Base-by-base conservation (phyloP, 2,888 invertebrate species). In the Caenorhabditis drosophilae region DNA sequence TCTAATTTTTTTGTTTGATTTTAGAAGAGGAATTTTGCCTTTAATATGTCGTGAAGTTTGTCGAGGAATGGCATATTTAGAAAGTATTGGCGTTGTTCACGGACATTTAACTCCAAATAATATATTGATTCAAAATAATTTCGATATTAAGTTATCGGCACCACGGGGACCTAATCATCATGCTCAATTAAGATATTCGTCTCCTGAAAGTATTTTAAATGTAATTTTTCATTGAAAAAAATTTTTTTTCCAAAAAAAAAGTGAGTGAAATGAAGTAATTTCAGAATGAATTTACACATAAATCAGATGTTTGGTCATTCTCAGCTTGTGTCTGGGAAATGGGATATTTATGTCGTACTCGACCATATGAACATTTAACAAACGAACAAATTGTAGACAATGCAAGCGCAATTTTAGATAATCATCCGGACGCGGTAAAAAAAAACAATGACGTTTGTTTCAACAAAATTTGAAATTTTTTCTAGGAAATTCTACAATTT, bases 241-340 rank as follows among this genome's bases (percentile, higher is more conserved):
- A n/a, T n/a, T n/a, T n/a, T n/a, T n/a, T n/a, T n/a, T n/a, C n/a
- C n/a, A n/a, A n/a, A n/a, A n/a, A n/a, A n/a, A n/a, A n/a, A n/a
- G n/a, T n/a, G n/a, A n/a, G n/a, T n/a, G n/a, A n/a, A n/a, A n/a
- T n/a, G n/a, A n/a, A n/a, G n/a, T n/a, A 26, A n/a, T 84, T 86
- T 40, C 85, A 93, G 93, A 90, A 90, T 59, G 90, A 90, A 85
- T 92, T 92, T 85, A 91, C 90, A 31, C 89, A 89, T 52, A 91
- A 91, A 85, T 91, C 90, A 80, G 93, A 93, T 84, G 91, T 92
- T 1, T 93, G 92, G 92, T 89, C 92, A n/a, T 93, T 91, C 84
- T 92, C 90, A 0, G 90, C 92, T 25, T 90, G 91, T 0, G 86
- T 92, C 36, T 91, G 92, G 89, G 93, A 93, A 85, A 89, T 93